Evolutionary conservation across 2,888 invertebrate genomes (phyloP).

Genomic region (Athetis lepigone): DNA sequence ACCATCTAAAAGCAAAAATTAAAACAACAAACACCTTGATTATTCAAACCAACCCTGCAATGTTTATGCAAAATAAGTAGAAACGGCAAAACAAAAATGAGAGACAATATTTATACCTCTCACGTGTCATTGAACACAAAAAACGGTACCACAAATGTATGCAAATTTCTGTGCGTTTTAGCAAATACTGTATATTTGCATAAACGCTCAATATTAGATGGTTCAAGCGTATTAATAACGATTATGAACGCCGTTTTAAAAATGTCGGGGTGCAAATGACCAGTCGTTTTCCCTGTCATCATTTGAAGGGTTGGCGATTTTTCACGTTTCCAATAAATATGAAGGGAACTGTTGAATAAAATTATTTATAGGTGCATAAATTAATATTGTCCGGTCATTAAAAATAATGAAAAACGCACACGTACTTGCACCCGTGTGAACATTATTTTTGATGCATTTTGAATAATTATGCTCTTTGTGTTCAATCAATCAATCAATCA

Average conservation of each 20-base stretch:
- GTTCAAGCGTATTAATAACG: constrained; percentile 79
- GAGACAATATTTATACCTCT: constrained; percentile 84
- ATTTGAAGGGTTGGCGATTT: constrained; percentile 70
- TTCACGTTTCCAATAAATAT: constrained; percentile 63
- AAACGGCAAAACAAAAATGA: constrained; percentile 70
- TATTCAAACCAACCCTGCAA: constrained; percentile 71
- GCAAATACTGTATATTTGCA: constrained; percentile 77
- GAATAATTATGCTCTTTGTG: constrained; percentile 13
- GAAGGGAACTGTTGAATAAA: constrained; percentile 45
- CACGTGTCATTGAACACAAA: constrained; percentile 83
- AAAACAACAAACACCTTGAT: constrained; percentile 68
- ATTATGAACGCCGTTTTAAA: constrained; percentile 70
- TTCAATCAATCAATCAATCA: too few relatives aligned
- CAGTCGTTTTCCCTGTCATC: constrained; percentile 67
- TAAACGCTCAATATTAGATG: constrained; percentile 79
- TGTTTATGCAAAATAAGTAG: constrained; percentile 74
- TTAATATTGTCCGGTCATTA: constrained; percentile 38
- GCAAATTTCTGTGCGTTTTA: constrained; percentile 77
- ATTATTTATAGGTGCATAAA: constrained; percentile 60
- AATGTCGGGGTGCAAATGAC: constrained; percentile 69
- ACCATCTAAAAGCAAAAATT: constrained; percentile 55
- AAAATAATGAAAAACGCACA: constrained; percentile 37
- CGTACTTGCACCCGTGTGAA: constrained; percentile 7
- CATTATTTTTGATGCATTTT: constrained; percentile 5
- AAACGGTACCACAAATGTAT: constrained; percentile 82